These are phyloP conservation scores for Anaspis maculata DNA, from an alignment of 2,888 invertebrate species.

Conservation along the genomic window DNA sequence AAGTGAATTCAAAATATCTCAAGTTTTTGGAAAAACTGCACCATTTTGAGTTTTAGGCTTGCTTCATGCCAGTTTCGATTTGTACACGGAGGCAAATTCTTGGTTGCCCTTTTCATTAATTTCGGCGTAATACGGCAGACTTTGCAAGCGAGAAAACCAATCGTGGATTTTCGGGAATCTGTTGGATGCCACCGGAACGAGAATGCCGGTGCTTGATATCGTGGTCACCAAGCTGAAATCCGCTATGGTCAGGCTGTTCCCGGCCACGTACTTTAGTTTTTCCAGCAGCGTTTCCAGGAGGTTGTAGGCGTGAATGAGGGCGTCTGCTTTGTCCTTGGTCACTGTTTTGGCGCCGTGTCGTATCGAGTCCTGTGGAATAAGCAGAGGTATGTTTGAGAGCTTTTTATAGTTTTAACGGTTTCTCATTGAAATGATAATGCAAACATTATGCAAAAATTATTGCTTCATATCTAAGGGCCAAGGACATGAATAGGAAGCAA, in stretches of 20 bases:
- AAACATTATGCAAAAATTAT: too few relatives aligned
- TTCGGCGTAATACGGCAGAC: background rate
- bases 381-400: background rate
- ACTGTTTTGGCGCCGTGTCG: constrained; percentile 32
- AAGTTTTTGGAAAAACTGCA: too few relatives aligned
- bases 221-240: background rate
- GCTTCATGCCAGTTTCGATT: background rate
- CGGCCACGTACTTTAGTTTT: constrained; percentile 23
- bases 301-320: constrained; percentile 36
- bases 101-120: background rate
- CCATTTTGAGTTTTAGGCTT: too few relatives aligned
- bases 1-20: too few relatives aligned
- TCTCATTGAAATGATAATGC: too few relatives aligned
- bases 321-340: constrained; percentile 23
- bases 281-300: constrained; percentile 38
- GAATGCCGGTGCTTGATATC: background rate
- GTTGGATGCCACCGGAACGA: background rate
- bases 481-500: too few relatives aligned
- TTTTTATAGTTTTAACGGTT: background rate
- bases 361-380: constrained; percentile 22
- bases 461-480: too few relatives aligned
- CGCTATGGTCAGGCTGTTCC: background rate
- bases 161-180: background rate
- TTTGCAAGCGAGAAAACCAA: background rate
- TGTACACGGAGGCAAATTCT: background rate